Evolutionary conservation across 2,888 invertebrate genomes (phyloP), one percentile per base, ranked within the genome.

Genomic region (Mactromeris polynyma): DNA sequence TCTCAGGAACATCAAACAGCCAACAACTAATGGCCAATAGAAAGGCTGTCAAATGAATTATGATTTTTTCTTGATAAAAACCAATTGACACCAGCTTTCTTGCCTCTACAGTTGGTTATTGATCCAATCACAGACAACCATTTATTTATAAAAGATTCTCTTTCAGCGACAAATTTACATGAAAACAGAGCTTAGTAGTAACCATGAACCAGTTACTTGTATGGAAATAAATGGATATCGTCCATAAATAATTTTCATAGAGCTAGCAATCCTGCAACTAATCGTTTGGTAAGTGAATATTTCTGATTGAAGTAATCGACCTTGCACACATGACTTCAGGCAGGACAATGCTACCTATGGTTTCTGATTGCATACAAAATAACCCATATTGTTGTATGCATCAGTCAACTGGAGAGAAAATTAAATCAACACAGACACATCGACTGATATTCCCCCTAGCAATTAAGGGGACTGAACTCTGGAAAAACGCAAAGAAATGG

Each of bases 1-100:
- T 73, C 33, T 17, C 6, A 4, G 33, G 33, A 14, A 17, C 19
- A 73, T 11, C 73, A 73, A 33, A 33, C 17, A 36, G 9, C 36
- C 36, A 73, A 73, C n/a, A 46, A 9, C 33, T 73, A 46, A 83
- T 46, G 42, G 73, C 69, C 73, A 73, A 73, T 73, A 69, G 58
- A 85, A 85, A 33, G 64, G 64, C 42, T 80, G 85, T 85, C 85
- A 85, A 80, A 58, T 79, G 85, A 85, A 85, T 85, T 85, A 85
- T 85, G 85, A 85, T 64, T 85, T 54, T 40, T 64, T 69, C 69
- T 69, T 38, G 69, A 69, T 83, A 69, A 83, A 58, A 83, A 64
- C 40, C 83, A 83, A 69, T 83, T 83, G 83, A 83, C 83, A 83
- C 69, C 58, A 69, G 42, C 69, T 42, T 69, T 31, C 6, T 54